Conservation (phyloP, 2,113 vertebrate genomes). For the Dasyprocta punctata region DNA sequence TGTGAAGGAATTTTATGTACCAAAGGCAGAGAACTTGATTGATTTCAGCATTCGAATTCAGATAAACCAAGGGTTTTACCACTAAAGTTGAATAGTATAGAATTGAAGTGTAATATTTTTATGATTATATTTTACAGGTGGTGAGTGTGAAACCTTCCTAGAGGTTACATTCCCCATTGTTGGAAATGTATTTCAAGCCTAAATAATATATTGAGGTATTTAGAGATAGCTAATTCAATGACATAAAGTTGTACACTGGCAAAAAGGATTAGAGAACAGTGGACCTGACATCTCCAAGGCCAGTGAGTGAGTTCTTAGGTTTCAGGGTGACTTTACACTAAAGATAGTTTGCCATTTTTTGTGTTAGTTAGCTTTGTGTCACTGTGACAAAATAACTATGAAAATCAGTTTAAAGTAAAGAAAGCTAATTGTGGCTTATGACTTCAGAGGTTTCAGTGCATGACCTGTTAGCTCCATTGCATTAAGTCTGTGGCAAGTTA, state of each 20-base stretch:
- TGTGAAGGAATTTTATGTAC: background rate
- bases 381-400: background rate
- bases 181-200: background rate
- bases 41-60: background rate
- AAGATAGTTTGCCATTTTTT: background rate
- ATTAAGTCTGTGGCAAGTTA: background rate
- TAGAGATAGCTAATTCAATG: background rate
- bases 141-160: background rate
- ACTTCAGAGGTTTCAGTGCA: background rate
- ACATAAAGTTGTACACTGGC: accelerated
- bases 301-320: background rate
- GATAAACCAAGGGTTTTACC: background rate
- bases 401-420: background rate
- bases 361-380: background rate
- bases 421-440: background rate
- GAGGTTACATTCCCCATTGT: background rate
- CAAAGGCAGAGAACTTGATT: too few relatives aligned
- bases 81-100: background rate
- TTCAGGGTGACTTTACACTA: background rate
- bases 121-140: background rate
- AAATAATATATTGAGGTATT: background rate
- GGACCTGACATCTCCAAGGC: background rate
- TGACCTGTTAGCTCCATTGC: background rate
- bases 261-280: background rate
- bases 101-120: background rate